Conservation (phyloP, 1,140 invertebrate species). For the Neuroterus valhalla region DNA sequence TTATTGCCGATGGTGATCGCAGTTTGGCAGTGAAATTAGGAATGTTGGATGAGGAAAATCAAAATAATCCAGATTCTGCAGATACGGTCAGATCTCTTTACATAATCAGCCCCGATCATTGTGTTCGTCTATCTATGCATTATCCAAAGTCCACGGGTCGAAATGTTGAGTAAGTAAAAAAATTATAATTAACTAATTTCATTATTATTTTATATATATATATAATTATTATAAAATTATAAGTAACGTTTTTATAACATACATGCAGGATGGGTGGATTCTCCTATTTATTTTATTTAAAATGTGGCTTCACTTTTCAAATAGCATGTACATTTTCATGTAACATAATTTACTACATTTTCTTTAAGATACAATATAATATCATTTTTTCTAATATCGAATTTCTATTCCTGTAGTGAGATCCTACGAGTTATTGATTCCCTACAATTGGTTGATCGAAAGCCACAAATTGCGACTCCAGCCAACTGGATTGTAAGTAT, state of each 20-base stretch:
- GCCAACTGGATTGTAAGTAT: slow-evolving; percentile 88
- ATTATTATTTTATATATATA: too few relatives aligned
- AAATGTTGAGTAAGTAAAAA: slow-evolving; percentile 88
- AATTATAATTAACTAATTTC: slow-evolving; percentile 29
- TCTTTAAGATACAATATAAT: slow-evolving; percentile 28
- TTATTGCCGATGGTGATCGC: slow-evolving; percentile 89
- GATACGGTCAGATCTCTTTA: slow-evolving; percentile 90
- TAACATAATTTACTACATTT: slow-evolving; percentile 35
- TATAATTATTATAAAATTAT: too few relatives aligned
- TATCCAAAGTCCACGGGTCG: slow-evolving; percentile 94
- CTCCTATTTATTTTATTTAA: too few relatives aligned
- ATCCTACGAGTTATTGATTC: slow-evolving; percentile 92
- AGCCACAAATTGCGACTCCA: slow-evolving; percentile 86
- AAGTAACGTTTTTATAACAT: too few relatives aligned
- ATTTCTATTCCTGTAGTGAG: slow-evolving; percentile 81
- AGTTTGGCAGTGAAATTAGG: slow-evolving; percentile 86
- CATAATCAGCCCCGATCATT: slow-evolving; percentile 91
- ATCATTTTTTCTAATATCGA: slow-evolving; percentile 30
- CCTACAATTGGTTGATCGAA: slow-evolving; percentile 85
- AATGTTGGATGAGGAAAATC: slow-evolving; percentile 85
- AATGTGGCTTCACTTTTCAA: background rate
- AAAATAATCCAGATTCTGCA: slow-evolving; percentile 81
- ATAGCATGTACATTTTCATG: slow-evolving; percentile 32
- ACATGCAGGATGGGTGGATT: too few relatives aligned
- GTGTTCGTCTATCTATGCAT: slow-evolving; percentile 88